These are phyloP conservation scores for Pherbina coryleti DNA, from an alignment of 2,888 invertebrate genomes.

Conservation along the genomic window DNA sequence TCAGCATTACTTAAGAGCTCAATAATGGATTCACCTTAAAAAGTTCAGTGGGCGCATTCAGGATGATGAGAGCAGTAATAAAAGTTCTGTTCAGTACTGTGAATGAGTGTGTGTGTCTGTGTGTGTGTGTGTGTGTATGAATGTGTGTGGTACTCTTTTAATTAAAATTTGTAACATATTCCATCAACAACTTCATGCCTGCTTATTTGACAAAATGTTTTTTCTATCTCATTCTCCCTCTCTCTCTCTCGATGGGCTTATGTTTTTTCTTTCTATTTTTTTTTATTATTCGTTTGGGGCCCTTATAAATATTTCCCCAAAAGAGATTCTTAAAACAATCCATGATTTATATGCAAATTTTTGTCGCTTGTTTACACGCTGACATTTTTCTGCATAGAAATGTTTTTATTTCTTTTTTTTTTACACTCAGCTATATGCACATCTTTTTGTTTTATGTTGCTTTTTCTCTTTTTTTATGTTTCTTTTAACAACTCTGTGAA, in stretches of 20 bases:
- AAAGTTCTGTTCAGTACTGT: background rate
- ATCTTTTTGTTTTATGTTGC: background rate
- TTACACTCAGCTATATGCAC: background rate
- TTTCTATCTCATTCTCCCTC: background rate
- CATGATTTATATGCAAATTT: background rate
- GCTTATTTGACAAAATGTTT: background rate
- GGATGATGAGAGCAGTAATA: too few species aligned
- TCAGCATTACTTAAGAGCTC: background rate
- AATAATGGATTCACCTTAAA: background rate
- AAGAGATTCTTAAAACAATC: background rate
- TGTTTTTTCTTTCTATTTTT: background rate
- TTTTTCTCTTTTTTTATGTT: background rate
- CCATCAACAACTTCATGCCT: background rate
- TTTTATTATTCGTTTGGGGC: background rate
- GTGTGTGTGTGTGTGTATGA: background rate
- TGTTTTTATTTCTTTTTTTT: background rate
- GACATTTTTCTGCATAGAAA: background rate
- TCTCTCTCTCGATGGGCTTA: background rate
- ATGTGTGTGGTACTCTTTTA: background rate
- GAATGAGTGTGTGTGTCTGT: background rate
- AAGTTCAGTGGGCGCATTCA: background rate
- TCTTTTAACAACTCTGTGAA: too few species aligned
- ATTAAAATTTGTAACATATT: too few species aligned
- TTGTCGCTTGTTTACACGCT: background rate
- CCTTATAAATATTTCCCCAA: background rate